Evolutionary conservation across 2,888 invertebrate genomes (phyloP).

Genomic region (Macrophya annulata): DNA sequence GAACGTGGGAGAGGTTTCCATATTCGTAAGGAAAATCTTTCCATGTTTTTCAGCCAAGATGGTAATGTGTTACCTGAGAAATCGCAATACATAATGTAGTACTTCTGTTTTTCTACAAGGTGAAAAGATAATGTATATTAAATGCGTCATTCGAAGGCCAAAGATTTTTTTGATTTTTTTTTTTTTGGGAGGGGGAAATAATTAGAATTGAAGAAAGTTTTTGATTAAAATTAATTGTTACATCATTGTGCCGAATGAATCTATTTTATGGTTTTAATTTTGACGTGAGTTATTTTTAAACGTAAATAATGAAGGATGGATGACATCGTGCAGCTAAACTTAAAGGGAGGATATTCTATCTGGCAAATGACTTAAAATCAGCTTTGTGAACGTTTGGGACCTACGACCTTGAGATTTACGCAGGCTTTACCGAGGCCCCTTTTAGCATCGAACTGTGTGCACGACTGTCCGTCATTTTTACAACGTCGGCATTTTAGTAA

Average conservation of each 20-base stretch:
- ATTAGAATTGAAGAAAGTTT: neutral
- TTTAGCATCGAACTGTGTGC: constrained; percentile 52
- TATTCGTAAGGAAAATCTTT: no score
- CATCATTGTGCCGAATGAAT: neutral
- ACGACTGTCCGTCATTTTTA: constrained; percentile 55
- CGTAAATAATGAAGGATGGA: neutral
- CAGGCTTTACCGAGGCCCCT: constrained; percentile 16
- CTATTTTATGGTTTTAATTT: neutral
- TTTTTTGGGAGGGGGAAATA: neutral
- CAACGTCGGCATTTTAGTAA: constrained; percentile 66
- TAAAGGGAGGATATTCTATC: constrained; percentile 11
- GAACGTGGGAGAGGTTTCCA: no score
- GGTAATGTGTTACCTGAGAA: no score
- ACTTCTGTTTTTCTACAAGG: no score
- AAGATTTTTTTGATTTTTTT: neutral
- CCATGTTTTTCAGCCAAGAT: no score
- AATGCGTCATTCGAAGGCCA: neutral
- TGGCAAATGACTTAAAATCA: constrained; percentile 35
- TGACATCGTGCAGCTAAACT: neutral
- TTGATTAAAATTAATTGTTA: neutral
- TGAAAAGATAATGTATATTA: neutral
- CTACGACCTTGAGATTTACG: constrained; percentile 47
- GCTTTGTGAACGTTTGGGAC: constrained; percentile 24
- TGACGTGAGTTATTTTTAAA: neutral
- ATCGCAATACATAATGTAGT: no score